These are phyloP conservation scores for Onthophagus taurus DNA, from an alignment of 1,140 invertebrate genomes.

Conservation along the genomic window DNA sequence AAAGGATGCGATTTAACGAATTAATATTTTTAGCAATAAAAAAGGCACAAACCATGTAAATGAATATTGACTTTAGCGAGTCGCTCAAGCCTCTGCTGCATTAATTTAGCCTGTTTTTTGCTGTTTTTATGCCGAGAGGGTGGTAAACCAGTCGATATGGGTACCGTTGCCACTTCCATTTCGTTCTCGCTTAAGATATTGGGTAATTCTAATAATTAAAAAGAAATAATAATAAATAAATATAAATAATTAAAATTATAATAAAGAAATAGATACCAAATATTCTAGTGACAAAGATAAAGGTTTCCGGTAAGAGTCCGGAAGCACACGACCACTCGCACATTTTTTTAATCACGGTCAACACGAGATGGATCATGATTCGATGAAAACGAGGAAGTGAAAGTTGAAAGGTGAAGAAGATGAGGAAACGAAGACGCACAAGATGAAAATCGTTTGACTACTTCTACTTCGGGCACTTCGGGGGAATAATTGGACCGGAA, in stretches of 20 bases:
- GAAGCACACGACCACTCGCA: slow-evolving; percentile 8
- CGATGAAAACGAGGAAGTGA: slow-evolving; percentile 6
- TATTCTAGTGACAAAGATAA: neutral
- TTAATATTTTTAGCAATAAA: neutral
- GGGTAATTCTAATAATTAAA: slow-evolving; percentile 29
- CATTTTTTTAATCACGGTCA: slow-evolving; percentile 5
- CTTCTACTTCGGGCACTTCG: too few relatives aligned
- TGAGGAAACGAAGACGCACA: too few relatives aligned
- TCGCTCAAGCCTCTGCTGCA: slow-evolving; percentile 59
- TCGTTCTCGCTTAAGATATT: slow-evolving; percentile 28
- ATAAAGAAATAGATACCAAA: neutral
- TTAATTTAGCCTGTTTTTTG: slow-evolving; percentile 50
- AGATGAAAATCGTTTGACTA: too few relatives aligned
- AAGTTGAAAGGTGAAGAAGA: slow-evolving; percentile 8
- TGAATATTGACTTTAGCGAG: slow-evolving; percentile 77
- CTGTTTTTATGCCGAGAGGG: slow-evolving; percentile 32
- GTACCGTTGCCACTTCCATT: slow-evolving; percentile 39
- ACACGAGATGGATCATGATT: slow-evolving; percentile 7
- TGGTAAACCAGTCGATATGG: slow-evolving; percentile 26
- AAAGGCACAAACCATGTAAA: slow-evolving; percentile 64
- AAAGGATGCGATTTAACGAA: neutral
- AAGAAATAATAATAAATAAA: slow-evolving; percentile 26
- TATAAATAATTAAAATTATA: slow-evolving; percentile 23
- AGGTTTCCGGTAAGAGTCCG: slow-evolving; percentile 1
- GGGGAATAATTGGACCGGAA: too few relatives aligned